Evolutionary conservation across 2,113 vertebrate species (phyloP).

Genomic region (Jaculus jaculus): DNA sequence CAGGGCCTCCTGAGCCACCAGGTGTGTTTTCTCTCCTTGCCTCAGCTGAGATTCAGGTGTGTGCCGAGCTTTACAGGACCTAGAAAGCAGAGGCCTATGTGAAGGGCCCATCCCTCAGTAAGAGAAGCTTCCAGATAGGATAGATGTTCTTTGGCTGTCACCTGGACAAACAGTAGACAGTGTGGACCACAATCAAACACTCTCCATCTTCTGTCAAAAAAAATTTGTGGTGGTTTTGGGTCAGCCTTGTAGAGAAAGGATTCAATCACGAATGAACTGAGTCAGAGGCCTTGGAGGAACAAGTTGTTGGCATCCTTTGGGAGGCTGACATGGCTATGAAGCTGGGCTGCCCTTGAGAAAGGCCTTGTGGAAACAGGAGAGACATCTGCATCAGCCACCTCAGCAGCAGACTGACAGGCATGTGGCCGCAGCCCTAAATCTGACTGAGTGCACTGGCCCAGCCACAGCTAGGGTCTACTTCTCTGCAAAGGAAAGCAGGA

Average conservation of each 20-base stretch:
- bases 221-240: background rate
- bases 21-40: background rate
- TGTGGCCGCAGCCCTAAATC: background rate
- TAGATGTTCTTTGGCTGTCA: background rate
- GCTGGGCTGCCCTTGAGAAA: background rate
- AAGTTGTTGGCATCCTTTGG: background rate
- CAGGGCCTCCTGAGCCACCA: background rate
- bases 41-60: background rate
- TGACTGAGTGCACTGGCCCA: background rate
- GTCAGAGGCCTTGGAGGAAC: background rate
- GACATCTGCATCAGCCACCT: background rate
- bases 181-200: background rate
- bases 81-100: background rate
- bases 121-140: background rate
- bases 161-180: conserved; percentile 5
- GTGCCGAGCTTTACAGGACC: background rate
- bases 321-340: rapidly evolving
- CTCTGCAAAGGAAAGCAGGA: rapidly evolving
- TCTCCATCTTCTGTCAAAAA: background rate
- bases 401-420: rapidly evolving
- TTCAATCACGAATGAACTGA: background rate
- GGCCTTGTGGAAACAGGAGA: background rate
- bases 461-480: rapidly evolving
- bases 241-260: background rate
- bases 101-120: rapidly evolving